phyloP scores from a whole-genome alignment of 2,113 vertebrate species.

The Dasyprocta punctata region DNA sequence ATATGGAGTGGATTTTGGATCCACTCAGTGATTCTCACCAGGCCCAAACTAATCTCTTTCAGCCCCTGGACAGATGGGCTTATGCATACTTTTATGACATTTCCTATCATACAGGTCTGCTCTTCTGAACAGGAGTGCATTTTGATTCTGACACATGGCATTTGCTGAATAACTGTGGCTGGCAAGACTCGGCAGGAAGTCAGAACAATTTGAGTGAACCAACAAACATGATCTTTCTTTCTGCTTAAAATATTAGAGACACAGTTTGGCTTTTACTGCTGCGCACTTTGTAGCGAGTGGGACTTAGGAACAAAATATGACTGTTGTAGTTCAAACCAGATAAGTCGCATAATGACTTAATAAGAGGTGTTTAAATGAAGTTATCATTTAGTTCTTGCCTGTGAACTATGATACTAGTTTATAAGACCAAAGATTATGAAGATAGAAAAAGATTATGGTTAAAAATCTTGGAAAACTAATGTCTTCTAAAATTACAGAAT shows the following conservation, averaged over 20 bases:
- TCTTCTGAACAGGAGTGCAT: neutral
- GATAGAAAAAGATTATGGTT: neutral
- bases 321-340: neutral
- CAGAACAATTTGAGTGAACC: conserved; percentile 19
- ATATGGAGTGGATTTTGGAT: neutral
- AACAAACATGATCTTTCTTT: neutral
- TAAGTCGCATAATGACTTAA: neutral
- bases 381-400: neutral
- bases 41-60: neutral
- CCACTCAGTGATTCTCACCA: neutral
- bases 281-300: neutral
- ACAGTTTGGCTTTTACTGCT: neutral
- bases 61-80: neutral
- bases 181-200: neutral
- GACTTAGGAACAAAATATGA: neutral
- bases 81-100: neutral
- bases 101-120: neutral
- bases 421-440: neutral
- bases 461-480: neutral
- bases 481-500: neutral
- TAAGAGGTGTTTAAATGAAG: neutral
- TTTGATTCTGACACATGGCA: conserved; percentile 31
- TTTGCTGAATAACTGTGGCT: neutral
- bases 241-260: neutral
- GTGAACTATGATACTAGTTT: neutral